Percentiles rank a stretch among this genome's conserved stretches.
These are phyloP conservation scores for Helicoverpa armigera DNA, from an alignment of 1,140 invertebrate species.

Conservation along the genomic window DNA sequence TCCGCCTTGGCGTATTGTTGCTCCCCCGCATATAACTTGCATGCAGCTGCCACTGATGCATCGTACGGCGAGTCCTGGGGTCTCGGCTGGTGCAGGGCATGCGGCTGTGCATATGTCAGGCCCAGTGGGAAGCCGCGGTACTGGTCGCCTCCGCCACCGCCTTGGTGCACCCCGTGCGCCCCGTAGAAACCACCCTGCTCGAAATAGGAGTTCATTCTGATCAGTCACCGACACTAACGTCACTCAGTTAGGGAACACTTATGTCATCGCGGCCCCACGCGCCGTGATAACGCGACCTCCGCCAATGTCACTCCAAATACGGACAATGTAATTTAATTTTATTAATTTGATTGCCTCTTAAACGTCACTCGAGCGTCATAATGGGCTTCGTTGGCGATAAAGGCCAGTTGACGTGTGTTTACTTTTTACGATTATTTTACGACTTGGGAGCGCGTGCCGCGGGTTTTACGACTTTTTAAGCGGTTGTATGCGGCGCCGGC, in stretches of 20 bases:
- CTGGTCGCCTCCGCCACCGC: conserved; percentile 90
- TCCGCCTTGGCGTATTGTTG: conserved; percentile 89
- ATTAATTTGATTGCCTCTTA: conserved; percentile 85
- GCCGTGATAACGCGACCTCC: conserved; percentile 82
- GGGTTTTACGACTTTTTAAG: conserved; percentile 84
- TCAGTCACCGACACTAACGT: conserved; percentile 77
- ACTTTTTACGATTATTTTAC: conserved; percentile 87
- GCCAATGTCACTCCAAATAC: conserved; percentile 77
- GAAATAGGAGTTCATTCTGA: conserved; percentile 97
- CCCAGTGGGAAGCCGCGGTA: conserved; percentile 94
- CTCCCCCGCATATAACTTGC: conserved; percentile 93
- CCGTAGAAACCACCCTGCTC: conserved; percentile 98
- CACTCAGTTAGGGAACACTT: conserved; percentile 80
- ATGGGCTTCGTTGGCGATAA: conserved; percentile 83
- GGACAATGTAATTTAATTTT: conserved; percentile 79
- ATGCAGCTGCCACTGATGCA: conserved; percentile 94
- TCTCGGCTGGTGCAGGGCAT: conserved; percentile 91
- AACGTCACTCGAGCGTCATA: conserved; percentile 86
- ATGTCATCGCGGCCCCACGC: conserved; percentile 82
- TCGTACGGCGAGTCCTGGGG: conserved; percentile 96
- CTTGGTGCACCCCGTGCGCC: conserved; percentile 93
- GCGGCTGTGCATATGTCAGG: conserved; percentile 94
- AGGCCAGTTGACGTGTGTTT: conserved; percentile 83
- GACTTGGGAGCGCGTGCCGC: conserved; percentile 78
- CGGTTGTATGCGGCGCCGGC: conserved; percentile 68